These are phyloP conservation scores for Myathropa florea DNA, from an alignment of 2,888 invertebrate genomes.

Conservation along the genomic window DNA sequence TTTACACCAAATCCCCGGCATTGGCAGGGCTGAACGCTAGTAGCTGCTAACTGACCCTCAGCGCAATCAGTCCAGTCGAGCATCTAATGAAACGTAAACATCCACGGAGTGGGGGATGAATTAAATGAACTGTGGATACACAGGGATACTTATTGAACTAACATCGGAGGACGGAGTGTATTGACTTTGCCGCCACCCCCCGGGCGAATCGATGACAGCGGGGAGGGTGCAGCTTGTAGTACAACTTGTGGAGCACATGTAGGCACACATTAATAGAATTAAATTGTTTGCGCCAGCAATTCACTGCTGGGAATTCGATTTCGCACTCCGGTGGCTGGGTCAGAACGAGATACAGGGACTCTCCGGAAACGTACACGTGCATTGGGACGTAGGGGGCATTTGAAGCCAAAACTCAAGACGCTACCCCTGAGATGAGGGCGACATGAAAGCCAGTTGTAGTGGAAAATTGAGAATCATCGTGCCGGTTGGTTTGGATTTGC, in stretches of 20 bases:
- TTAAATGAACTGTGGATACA: slow-evolving; percentile 32
- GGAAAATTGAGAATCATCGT: slow-evolving; percentile 41
- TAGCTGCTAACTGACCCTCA: slow-evolving; percentile 14
- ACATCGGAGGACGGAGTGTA: not conserved
- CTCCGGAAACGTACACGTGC: not conserved
- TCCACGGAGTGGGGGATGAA: slow-evolving; percentile 14
- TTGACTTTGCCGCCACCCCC: not conserved
- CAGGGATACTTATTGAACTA: slow-evolving; percentile 20
- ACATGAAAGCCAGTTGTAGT: slow-evolving; percentile 29
- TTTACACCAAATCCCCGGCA: not conserved
- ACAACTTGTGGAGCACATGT: not conserved
- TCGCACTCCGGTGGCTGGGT: slow-evolving; percentile 29
- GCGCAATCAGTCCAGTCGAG: slow-evolving; percentile 44
- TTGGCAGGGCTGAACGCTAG: not conserved
- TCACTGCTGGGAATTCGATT: slow-evolving; percentile 32
- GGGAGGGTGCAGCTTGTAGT: not conserved
- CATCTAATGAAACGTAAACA: slow-evolving; percentile 45
- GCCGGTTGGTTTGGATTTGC: slow-evolving; percentile 13
- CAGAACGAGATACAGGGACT: not conserved
- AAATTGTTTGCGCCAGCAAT: not conserved
- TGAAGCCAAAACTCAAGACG: not conserved
- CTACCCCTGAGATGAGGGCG: not conserved
- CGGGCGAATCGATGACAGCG: not conserved
- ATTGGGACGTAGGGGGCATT: not conserved
- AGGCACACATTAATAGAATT: slow-evolving; percentile 1